Conservation (phyloP, 2,888 invertebrate species). For the Hipparchia semele region DNA sequence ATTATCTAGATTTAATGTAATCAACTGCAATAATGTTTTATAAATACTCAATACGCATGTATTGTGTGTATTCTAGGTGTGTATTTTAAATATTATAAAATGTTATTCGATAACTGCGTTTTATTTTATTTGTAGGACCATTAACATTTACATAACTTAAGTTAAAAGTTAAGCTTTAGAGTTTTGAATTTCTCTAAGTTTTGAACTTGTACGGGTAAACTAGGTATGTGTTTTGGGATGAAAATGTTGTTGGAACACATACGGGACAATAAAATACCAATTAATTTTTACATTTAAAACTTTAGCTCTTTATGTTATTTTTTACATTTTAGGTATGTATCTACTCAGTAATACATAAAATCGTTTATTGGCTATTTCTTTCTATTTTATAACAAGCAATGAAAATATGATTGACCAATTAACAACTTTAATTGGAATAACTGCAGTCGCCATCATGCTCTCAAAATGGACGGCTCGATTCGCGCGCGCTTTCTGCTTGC, state of each 20-base stretch:
- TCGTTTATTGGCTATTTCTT: too few relatives aligned
- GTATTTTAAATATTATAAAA: slow-evolving; percentile 81
- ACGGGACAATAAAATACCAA: too few relatives aligned
- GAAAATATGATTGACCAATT: slow-evolving; percentile 7
- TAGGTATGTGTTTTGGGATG: too few relatives aligned
- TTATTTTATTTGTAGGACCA: slow-evolving; percentile 45
- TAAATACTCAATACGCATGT: slow-evolving; percentile 67
- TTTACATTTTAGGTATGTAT: too few relatives aligned
- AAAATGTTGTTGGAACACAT: too few relatives aligned
- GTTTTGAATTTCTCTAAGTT: too few relatives aligned
- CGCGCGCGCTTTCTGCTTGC: slow-evolving; percentile 65
- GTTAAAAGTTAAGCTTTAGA: too few relatives aligned
- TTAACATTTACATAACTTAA: too few relatives aligned
- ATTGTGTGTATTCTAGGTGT: slow-evolving; percentile 79
- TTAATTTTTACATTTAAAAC: too few relatives aligned
- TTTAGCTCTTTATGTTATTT: too few relatives aligned
- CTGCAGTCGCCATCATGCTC: slow-evolving; percentile 61
- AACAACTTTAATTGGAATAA: slow-evolving; percentile 17
- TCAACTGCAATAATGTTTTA: slow-evolving; percentile 78
- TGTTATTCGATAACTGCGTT: slow-evolving; percentile 68
- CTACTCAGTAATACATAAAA: too few relatives aligned
- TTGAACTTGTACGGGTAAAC: too few relatives aligned
- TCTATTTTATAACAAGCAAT: not conserved
- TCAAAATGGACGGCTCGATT: slow-evolving; percentile 68
- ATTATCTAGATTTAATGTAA: slow-evolving; percentile 51